Evolutionary conservation across 2,797 vertebrate species (phyloP).

Genomic region (Melanotaenia boesemani): DNA sequence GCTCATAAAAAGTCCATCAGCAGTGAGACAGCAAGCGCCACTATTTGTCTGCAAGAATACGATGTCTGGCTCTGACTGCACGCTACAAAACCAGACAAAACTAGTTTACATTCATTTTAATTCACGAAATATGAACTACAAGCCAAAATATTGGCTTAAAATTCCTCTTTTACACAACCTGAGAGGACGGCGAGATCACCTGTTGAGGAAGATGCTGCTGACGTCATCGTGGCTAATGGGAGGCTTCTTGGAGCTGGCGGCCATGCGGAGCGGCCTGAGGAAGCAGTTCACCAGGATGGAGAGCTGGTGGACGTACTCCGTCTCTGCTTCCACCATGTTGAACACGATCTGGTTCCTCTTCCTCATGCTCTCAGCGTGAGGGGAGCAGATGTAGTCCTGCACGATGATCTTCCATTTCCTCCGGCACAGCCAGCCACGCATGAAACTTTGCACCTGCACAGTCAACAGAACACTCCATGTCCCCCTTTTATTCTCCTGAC

Average conservation of each 20-base stretch:
- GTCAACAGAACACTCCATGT: neutral
- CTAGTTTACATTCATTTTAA: too few species aligned
- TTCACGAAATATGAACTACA: too few species aligned
- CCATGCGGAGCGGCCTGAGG: conserved; percentile 93
- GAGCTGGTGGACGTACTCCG: conserved; percentile 89
- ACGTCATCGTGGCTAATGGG: conserved; percentile 94
- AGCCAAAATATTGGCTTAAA: too few species aligned
- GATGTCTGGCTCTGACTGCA: neutral
- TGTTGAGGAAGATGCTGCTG: conserved; percentile 97
- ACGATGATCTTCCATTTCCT: conserved; percentile 98
- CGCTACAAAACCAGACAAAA: neutral
- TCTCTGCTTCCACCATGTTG: conserved; percentile 95
- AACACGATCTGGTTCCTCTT: conserved; percentile 98
- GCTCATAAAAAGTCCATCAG: neutral
- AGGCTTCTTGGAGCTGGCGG: conserved; percentile 95
- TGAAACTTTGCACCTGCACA: conserved; percentile 93
- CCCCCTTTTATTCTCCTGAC: too few species aligned
- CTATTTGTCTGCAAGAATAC: conserved; percentile 1
- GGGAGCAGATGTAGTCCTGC: conserved; percentile 96
- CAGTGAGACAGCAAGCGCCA: neutral
- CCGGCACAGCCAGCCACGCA: conserved; percentile 95
- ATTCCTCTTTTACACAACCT: neutral
- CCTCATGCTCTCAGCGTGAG: conserved; percentile 96
- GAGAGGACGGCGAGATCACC: conserved; percentile 73
- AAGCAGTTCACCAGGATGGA: conserved; percentile 94